Evolutionary conservation across 1,140 invertebrate genomes (phyloP).

Genomic region (Neoseiulus cucumeris): DNA sequence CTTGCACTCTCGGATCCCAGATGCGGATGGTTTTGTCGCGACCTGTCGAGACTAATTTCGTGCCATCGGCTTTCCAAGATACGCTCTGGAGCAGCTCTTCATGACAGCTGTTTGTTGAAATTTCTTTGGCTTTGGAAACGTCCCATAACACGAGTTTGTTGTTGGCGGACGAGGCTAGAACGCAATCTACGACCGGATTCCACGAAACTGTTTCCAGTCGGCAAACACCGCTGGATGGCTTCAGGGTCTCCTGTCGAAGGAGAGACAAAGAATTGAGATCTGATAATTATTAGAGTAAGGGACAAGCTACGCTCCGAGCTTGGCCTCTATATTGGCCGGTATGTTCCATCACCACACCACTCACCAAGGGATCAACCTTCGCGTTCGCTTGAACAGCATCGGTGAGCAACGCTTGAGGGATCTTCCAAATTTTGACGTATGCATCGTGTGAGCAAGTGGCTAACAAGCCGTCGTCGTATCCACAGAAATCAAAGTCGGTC

Average conservation of each 20-base stretch:
- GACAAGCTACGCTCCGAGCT: no score
- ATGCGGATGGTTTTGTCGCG: conserved; percentile 65
- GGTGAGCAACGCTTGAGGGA: conserved; percentile 7
- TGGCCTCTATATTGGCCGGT: neutral
- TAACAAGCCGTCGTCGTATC: conserved; percentile 73
- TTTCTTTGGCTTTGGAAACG: conserved; percentile 53
- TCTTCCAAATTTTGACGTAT: conserved; percentile 35
- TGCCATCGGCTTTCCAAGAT: conserved; percentile 62
- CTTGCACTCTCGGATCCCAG: conserved; percentile 46
- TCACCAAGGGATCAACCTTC: neutral
- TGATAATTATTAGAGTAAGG: no score
- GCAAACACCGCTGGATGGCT: conserved; percentile 34
- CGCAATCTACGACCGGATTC: conserved; percentile 61
- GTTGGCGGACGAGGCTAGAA: conserved; percentile 57
- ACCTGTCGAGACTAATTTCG: conserved; percentile 37
- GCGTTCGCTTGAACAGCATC: conserved; percentile 19
- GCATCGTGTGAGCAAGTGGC: conserved; percentile 77
- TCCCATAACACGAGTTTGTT: conserved; percentile 69
- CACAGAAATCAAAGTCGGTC: conserved; percentile 83
- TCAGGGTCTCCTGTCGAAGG: conserved; percentile 26
- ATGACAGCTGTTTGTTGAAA: conserved; percentile 49
- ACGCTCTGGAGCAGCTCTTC: conserved; percentile 59
- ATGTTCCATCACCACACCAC: conserved; percentile 38
- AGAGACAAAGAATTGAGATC: conserved; percentile 54
- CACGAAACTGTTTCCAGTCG: conserved; percentile 65